Percentiles rank a stretch among this genome's conserved stretches.
Conservation (phyloP, 2,797 vertebrate species). For the Muscicapa comitata region DNA sequence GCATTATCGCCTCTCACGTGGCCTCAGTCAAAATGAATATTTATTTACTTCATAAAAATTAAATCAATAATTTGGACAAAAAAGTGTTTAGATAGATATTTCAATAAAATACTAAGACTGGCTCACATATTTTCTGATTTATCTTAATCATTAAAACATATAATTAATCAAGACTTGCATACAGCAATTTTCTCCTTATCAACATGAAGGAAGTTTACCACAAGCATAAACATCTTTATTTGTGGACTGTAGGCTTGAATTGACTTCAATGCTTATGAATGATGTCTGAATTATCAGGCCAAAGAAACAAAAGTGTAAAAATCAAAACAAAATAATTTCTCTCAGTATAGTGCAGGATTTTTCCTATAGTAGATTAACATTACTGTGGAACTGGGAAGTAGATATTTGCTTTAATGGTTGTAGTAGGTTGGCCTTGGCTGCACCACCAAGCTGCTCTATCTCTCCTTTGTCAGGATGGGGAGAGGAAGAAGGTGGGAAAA, state of each 20-base stretch:
- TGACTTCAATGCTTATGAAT: background rate
- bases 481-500: background rate
- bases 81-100: background rate
- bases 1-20: background rate
- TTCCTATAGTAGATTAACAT: background rate
- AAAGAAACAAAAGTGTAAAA: background rate
- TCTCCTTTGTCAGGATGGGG: background rate
- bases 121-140: background rate
- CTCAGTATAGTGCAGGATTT: background rate
- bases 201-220: background rate
- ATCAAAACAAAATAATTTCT: background rate
- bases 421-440: background rate
- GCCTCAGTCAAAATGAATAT: background rate
- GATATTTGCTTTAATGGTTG: background rate
- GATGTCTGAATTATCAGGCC: background rate
- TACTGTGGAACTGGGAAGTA: background rate
- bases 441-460: background rate
- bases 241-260: background rate
- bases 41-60: background rate
- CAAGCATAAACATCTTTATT: background rate
- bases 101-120: background rate
- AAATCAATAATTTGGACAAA: background rate
- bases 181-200: background rate
- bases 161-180: background rate
- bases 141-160: background rate